Conservation (phyloP, 2,888 invertebrate species). For the Scaptomyza caliginosa region DNA sequence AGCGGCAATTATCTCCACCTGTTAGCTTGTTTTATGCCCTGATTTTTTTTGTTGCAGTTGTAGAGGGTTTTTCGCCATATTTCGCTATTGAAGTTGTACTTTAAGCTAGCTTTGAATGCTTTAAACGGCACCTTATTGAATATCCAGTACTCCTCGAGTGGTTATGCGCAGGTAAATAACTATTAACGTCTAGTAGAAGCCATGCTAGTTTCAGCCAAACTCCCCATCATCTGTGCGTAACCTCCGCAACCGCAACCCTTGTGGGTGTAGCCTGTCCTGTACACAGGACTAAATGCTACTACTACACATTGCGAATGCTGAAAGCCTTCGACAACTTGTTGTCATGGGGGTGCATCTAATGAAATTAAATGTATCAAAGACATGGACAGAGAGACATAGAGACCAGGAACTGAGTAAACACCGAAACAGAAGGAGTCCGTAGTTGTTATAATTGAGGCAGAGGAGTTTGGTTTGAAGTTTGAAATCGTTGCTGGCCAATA, state of each 20-base stretch:
- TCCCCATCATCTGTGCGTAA: neutral
- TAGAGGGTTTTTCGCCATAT: neutral
- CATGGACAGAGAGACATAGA: conserved; percentile 20
- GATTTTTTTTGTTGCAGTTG: neutral
- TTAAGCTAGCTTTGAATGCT: neutral
- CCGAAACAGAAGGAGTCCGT: neutral
- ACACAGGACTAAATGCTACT: conserved; percentile 27
- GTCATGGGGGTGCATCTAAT: conserved; percentile 39
- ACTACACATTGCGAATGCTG: conserved; percentile 11
- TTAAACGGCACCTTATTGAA: conserved; percentile 6
- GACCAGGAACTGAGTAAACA: conserved; percentile 33
- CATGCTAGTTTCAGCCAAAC: neutral
- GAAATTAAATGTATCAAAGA: conserved; percentile 69
- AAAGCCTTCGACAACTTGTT: conserved; percentile 29
- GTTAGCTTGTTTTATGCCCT: neutral
- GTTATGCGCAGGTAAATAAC: conserved; percentile 12
- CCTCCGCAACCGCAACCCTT: neutral
- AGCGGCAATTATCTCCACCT: conserved; percentile 13
- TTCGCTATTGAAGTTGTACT: neutral
- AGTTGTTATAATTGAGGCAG: neutral
- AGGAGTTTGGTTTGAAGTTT: conserved; percentile 1
- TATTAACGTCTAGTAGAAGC: neutral
- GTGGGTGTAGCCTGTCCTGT: conserved; percentile 23
- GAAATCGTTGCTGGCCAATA: conserved; percentile 53
- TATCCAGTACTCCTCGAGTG: neutral